Conservation (phyloP, 2,113 vertebrate genomes). For the Daboia siamensis region DNA sequence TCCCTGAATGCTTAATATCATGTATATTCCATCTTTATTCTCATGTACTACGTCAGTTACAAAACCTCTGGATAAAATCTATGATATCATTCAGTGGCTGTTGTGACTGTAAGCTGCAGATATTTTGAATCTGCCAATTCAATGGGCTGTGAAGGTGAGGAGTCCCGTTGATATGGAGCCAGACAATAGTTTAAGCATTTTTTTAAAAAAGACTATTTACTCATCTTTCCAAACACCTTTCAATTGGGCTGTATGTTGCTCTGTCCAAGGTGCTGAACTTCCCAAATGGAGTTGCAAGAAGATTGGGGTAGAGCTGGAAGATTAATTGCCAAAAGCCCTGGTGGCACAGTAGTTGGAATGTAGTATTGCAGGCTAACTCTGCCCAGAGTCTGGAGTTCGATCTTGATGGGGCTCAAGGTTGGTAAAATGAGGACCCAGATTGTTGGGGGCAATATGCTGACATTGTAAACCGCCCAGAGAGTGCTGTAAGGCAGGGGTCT, state of each 20-base stretch:
- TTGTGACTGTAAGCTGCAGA: not conserved
- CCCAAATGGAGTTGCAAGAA: too few relatives aligned
- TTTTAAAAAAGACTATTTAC: not conserved
- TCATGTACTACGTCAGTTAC: not conserved
- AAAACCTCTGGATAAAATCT: not conserved
- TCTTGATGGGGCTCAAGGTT: not conserved
- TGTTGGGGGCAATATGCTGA: too few relatives aligned
- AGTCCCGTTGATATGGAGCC: not conserved
- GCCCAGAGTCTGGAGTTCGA: not conserved
- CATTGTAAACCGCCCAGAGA: not conserved
- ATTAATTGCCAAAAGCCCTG: not conserved
- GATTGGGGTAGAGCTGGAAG: not conserved
- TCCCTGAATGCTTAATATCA: not conserved
- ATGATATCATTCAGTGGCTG: not conserved
- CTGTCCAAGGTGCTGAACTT: slow-evolving; percentile 14
- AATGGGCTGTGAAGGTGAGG: not conserved
- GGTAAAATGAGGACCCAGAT: not conserved
- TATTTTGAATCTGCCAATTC: not conserved
- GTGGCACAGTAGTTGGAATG: not conserved
- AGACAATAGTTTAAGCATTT: too few relatives aligned
- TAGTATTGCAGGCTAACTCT: not conserved
- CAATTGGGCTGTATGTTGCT: not conserved
- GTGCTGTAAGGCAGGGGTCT: not conserved
- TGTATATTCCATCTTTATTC: not conserved
- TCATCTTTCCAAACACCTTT: not conserved